These are phyloP conservation scores for Gephyroberyx darwinii DNA, from an alignment of 2,797 vertebrate species.

Conservation along the genomic window DNA sequence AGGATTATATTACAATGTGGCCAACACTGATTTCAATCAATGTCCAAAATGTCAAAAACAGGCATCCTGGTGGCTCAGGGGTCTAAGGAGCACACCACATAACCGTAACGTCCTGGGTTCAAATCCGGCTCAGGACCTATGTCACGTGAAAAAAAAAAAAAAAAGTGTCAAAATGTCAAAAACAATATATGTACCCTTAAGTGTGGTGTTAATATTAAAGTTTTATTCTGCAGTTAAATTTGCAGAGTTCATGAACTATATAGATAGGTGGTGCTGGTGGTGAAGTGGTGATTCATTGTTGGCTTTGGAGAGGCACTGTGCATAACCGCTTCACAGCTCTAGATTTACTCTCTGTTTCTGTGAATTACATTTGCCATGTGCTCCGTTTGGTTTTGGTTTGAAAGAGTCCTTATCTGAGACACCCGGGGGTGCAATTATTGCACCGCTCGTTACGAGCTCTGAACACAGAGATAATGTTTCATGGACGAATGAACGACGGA, in stretches of 20 bases:
- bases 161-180: too few relatives aligned
- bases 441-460: constrained; percentile 53
- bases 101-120: too few relatives aligned
- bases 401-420: constrained; percentile 51
- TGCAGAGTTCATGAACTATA: background rate
- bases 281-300: constrained; percentile 27
- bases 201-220: background rate
- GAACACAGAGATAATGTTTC: constrained; percentile 64
- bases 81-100: too few relatives aligned
- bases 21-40: too few relatives aligned
- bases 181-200: background rate
- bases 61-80: too few relatives aligned
- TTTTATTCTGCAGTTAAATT: background rate
- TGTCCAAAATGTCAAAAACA: too few relatives aligned
- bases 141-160: too few relatives aligned
- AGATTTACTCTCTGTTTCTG: constrained; percentile 20
- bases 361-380: constrained; percentile 40
- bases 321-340: constrained; percentile 22
- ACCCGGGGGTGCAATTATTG: constrained; percentile 58
- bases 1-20: too few relatives aligned
- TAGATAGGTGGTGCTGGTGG: background rate
- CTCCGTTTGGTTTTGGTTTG: constrained; percentile 35
- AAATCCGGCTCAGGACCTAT: too few relatives aligned
- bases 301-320: constrained; percentile 33
- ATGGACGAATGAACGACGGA: constrained; percentile 54